phyloP scores from a whole-genome alignment of 2,797 vertebrate genomes.

The Chelon labrosus region DNA sequence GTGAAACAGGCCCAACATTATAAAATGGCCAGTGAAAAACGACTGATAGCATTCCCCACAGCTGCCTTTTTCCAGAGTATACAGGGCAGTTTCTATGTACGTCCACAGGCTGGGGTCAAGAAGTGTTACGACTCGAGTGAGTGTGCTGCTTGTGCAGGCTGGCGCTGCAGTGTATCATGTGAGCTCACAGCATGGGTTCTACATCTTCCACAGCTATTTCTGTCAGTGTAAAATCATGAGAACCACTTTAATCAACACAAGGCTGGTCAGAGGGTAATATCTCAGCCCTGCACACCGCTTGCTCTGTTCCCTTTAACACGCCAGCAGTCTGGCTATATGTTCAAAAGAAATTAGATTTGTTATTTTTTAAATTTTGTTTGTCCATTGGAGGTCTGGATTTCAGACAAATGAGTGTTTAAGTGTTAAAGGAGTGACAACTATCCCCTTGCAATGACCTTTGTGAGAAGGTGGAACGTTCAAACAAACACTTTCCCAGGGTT shows the following conservation, averaged over 20 bases:
- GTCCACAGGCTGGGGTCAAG: constrained; percentile 52
- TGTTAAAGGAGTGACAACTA: constrained; percentile 57
- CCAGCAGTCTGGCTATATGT: constrained; percentile 27
- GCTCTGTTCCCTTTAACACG: constrained; percentile 25
- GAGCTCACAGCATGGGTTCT: constrained; percentile 60
- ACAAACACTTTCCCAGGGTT: constrained; percentile 81
- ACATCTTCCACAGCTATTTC: constrained; percentile 68
- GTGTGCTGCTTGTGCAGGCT: constrained; percentile 39
- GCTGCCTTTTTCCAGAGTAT: constrained; percentile 18
- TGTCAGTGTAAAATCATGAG: constrained; percentile 69
- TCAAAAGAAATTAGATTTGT: constrained; percentile 44
- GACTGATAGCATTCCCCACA: constrained; percentile 31
- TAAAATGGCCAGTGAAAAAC: constrained; percentile 44
- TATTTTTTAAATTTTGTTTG: constrained; percentile 51
- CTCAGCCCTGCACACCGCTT: constrained; percentile 23
- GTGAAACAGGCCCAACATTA: constrained; percentile 35
- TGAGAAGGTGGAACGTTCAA: constrained; percentile 72
- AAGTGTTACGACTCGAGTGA: constrained; percentile 50
- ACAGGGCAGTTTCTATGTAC: constrained; percentile 28
- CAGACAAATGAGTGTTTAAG: constrained; percentile 44
- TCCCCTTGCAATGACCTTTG: constrained; percentile 65
- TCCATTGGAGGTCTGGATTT: constrained; percentile 37
- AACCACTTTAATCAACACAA: constrained; percentile 68
- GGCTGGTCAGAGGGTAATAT: constrained; percentile 54
- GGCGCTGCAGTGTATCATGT: constrained; percentile 63